These are phyloP conservation scores for Crotalus helleri DNA, from an alignment of 2,113 vertebrate species.

Conservation along the genomic window DNA sequence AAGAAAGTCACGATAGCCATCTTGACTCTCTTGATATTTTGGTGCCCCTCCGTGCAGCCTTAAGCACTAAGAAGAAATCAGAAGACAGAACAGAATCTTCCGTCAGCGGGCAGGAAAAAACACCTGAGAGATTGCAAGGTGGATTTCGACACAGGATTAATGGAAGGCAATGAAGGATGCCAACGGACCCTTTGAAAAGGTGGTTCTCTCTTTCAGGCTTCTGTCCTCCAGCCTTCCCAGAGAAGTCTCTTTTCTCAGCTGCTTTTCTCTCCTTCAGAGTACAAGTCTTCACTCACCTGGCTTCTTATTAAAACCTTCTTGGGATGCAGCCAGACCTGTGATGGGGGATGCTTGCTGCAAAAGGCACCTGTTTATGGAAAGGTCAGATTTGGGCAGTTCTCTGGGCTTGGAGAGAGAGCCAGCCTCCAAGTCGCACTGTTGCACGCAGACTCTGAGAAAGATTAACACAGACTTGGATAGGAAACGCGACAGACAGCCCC, in stretches of 20 bases:
- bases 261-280: background rate
- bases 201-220: background rate
- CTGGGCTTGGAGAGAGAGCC: no score
- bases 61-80: background rate
- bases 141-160: background rate
- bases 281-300: background rate
- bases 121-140: background rate
- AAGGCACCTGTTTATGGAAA: background rate
- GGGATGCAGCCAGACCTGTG: background rate
- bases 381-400: background rate
- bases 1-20: background rate
- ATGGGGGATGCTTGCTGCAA: background rate
- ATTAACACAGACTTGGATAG: background rate
- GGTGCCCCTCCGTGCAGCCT: background rate
- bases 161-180: background rate
- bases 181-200: background rate
- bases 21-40: background rate
- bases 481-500: background rate
- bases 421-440: background rate
- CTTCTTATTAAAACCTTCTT: background rate
- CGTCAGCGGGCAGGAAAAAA: background rate
- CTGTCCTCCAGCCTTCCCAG: background rate
- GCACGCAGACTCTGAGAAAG: rapidly evolving
- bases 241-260: background rate
- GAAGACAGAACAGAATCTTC: background rate